phyloP scores from a whole-genome alignment of 2,888 invertebrate genomes.

The Thera britannica region DNA sequence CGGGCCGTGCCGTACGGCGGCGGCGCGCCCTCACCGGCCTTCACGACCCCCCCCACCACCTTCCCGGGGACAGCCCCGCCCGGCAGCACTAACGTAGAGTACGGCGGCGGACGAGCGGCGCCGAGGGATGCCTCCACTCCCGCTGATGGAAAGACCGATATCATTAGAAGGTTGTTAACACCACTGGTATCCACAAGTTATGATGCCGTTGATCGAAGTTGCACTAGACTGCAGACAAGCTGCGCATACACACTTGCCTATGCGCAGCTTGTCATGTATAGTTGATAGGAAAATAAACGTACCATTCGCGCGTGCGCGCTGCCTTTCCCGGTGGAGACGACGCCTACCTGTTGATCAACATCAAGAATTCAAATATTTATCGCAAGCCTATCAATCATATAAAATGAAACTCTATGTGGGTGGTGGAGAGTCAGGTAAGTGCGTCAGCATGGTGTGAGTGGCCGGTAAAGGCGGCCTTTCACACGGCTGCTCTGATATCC shows the following conservation, averaged over 20 bases:
- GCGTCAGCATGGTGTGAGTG: too few relatives aligned
- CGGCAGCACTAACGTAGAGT: constrained; percentile 54
- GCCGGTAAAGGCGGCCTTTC: too few relatives aligned
- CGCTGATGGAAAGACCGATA: not conserved
- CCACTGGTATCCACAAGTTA: too few relatives aligned
- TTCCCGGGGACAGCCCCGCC: not conserved
- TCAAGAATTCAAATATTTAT: not conserved
- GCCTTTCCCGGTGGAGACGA: constrained; percentile 25
- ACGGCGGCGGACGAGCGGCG: constrained; percentile 65
- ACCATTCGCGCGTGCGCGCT: constrained; percentile 57
- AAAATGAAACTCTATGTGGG: too few relatives aligned
- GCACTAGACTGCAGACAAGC: too few relatives aligned
- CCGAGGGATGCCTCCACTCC: constrained; percentile 15
- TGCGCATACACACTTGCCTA: too few relatives aligned
- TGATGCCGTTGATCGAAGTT: too few relatives aligned
- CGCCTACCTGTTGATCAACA: constrained; percentile 16
- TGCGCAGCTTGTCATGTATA: too few relatives aligned
- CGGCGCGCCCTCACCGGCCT: constrained; percentile 59
- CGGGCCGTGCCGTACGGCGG: constrained; percentile 60
- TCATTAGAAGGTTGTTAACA: not conserved
- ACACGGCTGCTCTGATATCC: too few relatives aligned
- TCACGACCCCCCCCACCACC: constrained; percentile 17
- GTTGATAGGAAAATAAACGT: constrained; percentile 44
- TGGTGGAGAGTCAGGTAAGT: too few relatives aligned
- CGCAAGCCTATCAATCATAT: too few relatives aligned